A percentile compares a stretch with the other conserved stretches of the same genome.
Conservation (phyloP, 2,113 vertebrate genomes). For the Myxocyprinus asiaticus region DNA sequence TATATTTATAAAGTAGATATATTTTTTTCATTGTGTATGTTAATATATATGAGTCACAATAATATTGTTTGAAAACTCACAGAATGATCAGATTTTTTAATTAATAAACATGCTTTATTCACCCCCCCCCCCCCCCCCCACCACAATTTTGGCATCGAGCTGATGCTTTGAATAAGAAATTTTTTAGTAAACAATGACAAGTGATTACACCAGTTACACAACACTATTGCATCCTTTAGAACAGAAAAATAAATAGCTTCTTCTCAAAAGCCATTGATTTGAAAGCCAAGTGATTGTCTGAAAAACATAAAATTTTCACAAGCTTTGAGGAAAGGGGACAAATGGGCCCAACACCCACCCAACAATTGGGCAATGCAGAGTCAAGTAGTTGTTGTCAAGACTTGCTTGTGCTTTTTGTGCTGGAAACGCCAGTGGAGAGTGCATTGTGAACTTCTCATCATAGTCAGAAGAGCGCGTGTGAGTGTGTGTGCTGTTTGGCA, state of each 20-base stretch:
- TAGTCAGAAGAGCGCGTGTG: conserved; percentile 45
- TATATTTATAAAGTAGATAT: too few species aligned
- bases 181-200: conserved; percentile 20
- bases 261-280: conserved; percentile 30
- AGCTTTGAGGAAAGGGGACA: conserved; percentile 42
- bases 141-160: conserved; percentile 16
- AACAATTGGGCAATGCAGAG: conserved; percentile 42
- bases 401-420: conserved; percentile 63
- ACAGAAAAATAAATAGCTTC: conserved; percentile 11
- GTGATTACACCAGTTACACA: conserved; percentile 8
- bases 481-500: conserved; percentile 39
- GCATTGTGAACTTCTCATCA: conserved; percentile 69
- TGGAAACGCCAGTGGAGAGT: conserved; percentile 54
- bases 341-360: conserved; percentile 24
- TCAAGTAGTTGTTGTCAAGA: conserved; percentile 51
- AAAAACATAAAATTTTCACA: conserved; percentile 31
- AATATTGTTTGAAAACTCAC: too few species aligned
- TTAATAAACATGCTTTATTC: too few species aligned
- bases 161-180: conserved; percentile 6
- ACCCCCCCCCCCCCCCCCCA: too few species aligned
- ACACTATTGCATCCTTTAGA: neutral
- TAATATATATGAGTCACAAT: too few species aligned
- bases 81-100: too few species aligned
- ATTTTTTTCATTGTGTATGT: too few species aligned
- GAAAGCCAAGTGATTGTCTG: conserved; percentile 8